Conservation (phyloP, 1,140 invertebrate genomes). For the Halictus rubicundus region DNA sequence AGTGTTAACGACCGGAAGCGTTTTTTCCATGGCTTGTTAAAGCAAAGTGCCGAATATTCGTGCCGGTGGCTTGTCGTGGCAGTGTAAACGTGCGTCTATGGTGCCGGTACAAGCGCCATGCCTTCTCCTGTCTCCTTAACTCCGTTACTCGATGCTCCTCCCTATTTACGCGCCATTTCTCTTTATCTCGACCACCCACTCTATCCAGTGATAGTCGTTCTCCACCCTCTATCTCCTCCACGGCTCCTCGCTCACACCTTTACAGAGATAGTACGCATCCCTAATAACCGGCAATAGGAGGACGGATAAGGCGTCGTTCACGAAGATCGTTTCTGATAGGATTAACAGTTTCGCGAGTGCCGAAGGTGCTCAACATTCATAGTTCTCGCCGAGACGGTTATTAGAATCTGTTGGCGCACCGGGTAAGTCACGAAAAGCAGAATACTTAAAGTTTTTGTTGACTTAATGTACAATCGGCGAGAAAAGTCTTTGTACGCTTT, state of each 20-base stretch:
- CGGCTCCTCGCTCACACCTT: not conserved
- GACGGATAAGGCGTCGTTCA: conserved; percentile 42
- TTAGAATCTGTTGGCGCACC: not conserved
- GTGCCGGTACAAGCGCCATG: not conserved
- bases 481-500: too few species aligned
- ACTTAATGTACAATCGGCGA: too few species aligned
- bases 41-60: not conserved
- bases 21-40: not conserved
- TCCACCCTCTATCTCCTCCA: not conserved
- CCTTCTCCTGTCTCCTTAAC: conserved; percentile 7
- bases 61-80: too few species aligned
- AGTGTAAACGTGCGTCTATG: not conserved
- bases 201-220: not conserved
- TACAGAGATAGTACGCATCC: conserved; percentile 24
- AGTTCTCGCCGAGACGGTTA: not conserved
- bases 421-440: too few species aligned
- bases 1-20: not conserved
- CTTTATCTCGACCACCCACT: conserved; percentile 5
- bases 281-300: conserved; percentile 24
- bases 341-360: not conserved
- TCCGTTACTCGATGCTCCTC: conserved; percentile 13
- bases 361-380: not conserved
- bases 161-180: conserved; percentile 30
- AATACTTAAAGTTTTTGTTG: too few species aligned
- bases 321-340: not conserved